phyloP scores from a whole-genome alignment of 2,797 vertebrate species.

The Peromyscus attwateri region DNA sequence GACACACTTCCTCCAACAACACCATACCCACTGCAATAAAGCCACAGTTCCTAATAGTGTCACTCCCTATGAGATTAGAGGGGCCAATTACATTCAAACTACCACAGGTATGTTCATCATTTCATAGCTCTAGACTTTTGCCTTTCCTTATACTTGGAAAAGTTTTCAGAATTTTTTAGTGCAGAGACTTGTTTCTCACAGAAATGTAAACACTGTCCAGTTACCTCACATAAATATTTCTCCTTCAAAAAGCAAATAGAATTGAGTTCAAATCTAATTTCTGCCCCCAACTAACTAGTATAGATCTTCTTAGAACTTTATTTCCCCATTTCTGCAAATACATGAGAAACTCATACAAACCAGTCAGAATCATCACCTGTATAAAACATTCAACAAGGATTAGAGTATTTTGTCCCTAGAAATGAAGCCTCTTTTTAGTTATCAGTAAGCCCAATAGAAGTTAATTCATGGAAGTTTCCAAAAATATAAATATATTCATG shows the following conservation, averaged over 20 bases:
- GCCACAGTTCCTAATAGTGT: not conserved
- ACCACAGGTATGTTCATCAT: not conserved
- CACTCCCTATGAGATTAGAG: not conserved
- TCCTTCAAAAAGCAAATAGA: not conserved
- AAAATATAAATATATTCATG: not conserved
- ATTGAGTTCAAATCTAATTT: not conserved
- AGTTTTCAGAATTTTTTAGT: not conserved
- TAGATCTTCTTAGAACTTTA: not conserved
- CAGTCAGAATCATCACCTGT: not conserved
- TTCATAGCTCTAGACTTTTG: not conserved
- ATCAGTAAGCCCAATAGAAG: conserved; percentile 14
- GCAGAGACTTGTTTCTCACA: not conserved
- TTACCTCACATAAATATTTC: not conserved
- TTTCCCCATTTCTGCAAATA: conserved; percentile 18
- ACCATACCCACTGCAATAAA: not conserved
- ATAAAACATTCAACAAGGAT: not conserved
- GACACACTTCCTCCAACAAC: not conserved
- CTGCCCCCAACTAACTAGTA: not conserved
- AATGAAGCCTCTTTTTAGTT: not conserved
- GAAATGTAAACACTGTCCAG: not conserved
- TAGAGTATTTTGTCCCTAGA: conserved; percentile 27
- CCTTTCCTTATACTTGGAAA: not conserved
- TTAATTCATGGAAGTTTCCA: not conserved
- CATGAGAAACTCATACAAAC: not conserved
- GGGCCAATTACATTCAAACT: not conserved